These are phyloP conservation scores for Cirrhinus mrigala DNA, from an alignment of 2,797 vertebrate genomes.

Conservation along the genomic window DNA sequence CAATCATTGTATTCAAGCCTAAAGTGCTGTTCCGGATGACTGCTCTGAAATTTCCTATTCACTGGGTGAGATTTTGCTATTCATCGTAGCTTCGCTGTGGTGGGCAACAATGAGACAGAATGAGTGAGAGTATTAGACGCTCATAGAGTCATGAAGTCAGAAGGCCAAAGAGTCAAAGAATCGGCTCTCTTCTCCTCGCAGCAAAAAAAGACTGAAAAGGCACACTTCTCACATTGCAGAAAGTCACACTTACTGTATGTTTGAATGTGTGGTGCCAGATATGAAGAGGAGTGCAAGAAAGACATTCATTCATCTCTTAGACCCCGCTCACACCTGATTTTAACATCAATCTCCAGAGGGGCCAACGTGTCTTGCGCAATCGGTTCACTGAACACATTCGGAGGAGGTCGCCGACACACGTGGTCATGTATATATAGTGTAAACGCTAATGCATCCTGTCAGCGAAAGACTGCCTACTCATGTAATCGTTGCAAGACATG, in stretches of 20 bases:
- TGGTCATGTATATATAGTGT: neutral
- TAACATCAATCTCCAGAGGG: neutral
- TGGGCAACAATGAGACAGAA: conserved; percentile 6
- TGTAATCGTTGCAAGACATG: conserved; percentile 11
- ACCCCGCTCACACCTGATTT: neutral
- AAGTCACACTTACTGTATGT: neutral
- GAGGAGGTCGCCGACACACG: neutral
- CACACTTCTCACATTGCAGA: neutral
- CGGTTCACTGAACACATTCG: neutral
- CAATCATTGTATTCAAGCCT: conserved; percentile 11
- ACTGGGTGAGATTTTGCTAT: conserved; percentile 15
- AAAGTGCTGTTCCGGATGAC: conserved; percentile 15
- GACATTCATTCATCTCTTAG: conserved; percentile 6
- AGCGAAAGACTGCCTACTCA: neutral
- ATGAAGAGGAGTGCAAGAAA: conserved; percentile 5
- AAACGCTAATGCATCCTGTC: neutral
- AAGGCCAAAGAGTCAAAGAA: conserved; percentile 10
- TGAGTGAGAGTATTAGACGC: neutral
- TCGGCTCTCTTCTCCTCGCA: neutral
- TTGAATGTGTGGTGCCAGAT: neutral
- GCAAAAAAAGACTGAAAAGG: neutral
- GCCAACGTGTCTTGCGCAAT: neutral
- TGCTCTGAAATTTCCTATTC: conserved; percentile 11
- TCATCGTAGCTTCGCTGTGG: neutral
- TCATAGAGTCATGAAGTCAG: neutral